Evolutionary conservation across 92 coral and sea anemone genomes (phyloP), one percentile per base, ranked within the genome.

Genomic region (Porites rus): DNA sequence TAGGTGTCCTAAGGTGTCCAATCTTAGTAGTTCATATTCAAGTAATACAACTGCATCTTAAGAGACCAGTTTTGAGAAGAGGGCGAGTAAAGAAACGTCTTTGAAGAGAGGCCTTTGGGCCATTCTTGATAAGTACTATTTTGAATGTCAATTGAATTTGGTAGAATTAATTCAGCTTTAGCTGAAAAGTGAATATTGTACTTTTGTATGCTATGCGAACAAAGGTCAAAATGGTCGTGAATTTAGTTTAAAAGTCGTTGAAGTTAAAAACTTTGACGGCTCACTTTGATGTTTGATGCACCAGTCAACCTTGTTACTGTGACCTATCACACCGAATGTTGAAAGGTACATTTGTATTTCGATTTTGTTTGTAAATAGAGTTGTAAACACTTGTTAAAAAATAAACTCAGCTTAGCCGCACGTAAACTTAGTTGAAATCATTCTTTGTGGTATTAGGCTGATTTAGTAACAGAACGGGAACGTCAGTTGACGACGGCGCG

Each of bases 281-380:
- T 38, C 46, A 38, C 46, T 38, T 56, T 10, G 13, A 56, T 56
- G 61, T 56, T 10, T 10, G 14, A 10, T 20, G 6, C 22, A 24
- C 62, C 9, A 38, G 82, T n/a, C 64, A 43, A 50, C 19, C 43
- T 11, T 54, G 13, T 78, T 6, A 28, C 72, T 62, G 59, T 78
- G 1, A 58, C 82, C n/a, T 62, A 60, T 63, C 21, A 78, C 82
- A 62, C 25, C 2, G 0, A 24, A 43, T n/a, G 31, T 63, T 22
- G 43, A 38, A 43, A 17, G 19, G 10, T 9, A 6, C 1, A 43
- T 43, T 51, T 56, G 16, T 56, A 12, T n/a, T 12, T 61, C n/a
- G 38, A 4, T 61, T 19, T 53, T 43, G 52, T 70, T 69, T 70
- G 74, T 70, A 70, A 38, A 70, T 70, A 70, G 74, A 3, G 74